Conservation (phyloP, 1,140 invertebrate genomes). For the Acromyrmex charruanus region DNA sequence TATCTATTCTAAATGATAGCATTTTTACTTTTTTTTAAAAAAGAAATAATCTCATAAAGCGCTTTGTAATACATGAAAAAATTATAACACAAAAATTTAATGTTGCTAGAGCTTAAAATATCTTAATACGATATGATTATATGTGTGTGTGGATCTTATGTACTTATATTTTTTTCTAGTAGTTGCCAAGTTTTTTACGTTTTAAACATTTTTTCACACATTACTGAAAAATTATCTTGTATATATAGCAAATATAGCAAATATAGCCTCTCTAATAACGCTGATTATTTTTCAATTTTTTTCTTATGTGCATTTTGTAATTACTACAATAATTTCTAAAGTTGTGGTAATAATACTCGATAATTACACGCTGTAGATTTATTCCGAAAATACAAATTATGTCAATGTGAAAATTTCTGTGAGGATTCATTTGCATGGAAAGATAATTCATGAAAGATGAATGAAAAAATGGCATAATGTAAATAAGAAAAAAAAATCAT, state of each 20-base stretch:
- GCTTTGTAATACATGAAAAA: neutral
- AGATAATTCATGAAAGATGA: neutral
- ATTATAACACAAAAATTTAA: neutral
- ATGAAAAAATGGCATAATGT: neutral
- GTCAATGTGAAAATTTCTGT: neutral
- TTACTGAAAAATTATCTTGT: neutral
- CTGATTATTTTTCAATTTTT: neutral
- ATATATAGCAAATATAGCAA: neutral
- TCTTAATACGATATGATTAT: neutral
- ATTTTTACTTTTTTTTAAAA: neutral
- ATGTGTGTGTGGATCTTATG: neutral
- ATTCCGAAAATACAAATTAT: slow-evolving; percentile 26
- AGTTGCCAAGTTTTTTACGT: neutral
- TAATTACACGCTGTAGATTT: neutral
- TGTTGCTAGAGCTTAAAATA: neutral
- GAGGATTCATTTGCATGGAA: neutral
- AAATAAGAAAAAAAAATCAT: neutral
- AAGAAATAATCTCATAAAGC: neutral
- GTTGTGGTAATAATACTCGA: neutral
- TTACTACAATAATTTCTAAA: neutral
- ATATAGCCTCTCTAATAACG: neutral
- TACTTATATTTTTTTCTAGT: neutral
- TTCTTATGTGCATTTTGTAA: neutral
- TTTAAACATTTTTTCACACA: neutral
- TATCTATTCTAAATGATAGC: neutral